phyloP scores from a whole-genome alignment of 2,888 invertebrate genomes.

The Drosophila percnosoma region DNA sequence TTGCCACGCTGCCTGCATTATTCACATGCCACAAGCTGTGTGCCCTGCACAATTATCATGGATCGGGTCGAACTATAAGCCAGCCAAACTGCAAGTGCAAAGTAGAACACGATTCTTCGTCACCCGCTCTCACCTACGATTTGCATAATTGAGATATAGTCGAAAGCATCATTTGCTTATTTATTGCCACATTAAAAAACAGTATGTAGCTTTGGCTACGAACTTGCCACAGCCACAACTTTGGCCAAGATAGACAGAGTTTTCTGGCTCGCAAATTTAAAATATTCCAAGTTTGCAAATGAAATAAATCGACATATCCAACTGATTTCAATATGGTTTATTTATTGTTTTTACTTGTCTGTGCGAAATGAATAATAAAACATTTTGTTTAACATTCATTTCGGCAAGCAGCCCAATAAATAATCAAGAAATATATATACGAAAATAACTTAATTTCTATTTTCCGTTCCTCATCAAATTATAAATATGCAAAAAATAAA shows the following conservation, averaged over 20 bases:
- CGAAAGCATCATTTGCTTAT: neutral
- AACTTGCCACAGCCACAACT: neutral
- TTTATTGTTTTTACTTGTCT: neutral
- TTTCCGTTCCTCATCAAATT: neutral
- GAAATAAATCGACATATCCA: neutral
- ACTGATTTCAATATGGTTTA: neutral
- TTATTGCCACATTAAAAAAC: neutral
- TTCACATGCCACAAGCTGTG: slow-evolving; percentile 41
- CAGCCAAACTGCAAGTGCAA: neutral
- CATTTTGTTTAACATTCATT: neutral
- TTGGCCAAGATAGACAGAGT: too few species aligned
- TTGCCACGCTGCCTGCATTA: slow-evolving; percentile 14
- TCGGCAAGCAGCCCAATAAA: neutral
- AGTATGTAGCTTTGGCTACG: neutral
- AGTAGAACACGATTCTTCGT: neutral
- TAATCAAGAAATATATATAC: neutral
- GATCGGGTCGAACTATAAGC: slow-evolving; percentile 2
- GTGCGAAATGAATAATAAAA: neutral
- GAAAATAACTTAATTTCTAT: neutral
- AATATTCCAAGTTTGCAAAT: neutral
- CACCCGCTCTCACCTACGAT: neutral
- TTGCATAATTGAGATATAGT: slow-evolving; percentile 3
- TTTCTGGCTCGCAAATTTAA: neutral
- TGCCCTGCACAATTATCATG: slow-evolving; percentile 16
- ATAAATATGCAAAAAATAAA: neutral